Evolutionary conservation across 2,797 vertebrate genomes (phyloP), one percentile per base, ranked within the genome.

Genomic region (Dendrocincla fuliginosa): DNA sequence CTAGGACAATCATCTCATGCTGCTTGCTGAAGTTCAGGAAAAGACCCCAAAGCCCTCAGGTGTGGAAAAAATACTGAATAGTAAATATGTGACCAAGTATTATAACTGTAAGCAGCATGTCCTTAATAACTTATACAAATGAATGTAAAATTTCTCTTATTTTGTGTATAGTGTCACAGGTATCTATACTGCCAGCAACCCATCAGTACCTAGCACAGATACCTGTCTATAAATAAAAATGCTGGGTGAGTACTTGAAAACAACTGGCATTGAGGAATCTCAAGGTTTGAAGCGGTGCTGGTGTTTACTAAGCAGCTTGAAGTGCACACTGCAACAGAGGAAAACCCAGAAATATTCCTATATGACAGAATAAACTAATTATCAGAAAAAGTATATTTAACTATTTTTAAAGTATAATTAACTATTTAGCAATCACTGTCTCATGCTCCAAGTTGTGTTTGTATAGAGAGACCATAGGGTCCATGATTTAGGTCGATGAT

Each of bases 11-110:
- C 13, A 55, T 37, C 4, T 24, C 39, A n/a, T 53, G 11, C 3
- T 77, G 46, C 67, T 12, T 64, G 25, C 16, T 56, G 50, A 84
- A 57, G 12, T 44, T 33, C 3, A 9, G 33, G 47, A 11, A 87
- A 50, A 84, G 78, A 2, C 0, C 0, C 5, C 50, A 49, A 55
- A 64, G 20, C 8, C 32, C 35, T 4, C 13, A 18, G 5, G 8
- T 61, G 7, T 2, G 5, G 20, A 76, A 93, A 53, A 89, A 92
- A 23, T 35, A 37, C 8, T 23, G 28, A 77, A 28, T 15, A 42
- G 11, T 22, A 55, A 81, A 71, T 11, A 46, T 5, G 13, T 10
- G 25, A 19, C 12, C 30, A 86, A 55, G 8, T 20, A 6, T 30
- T 89, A 65, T 2, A 28, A 79, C 6, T 2, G 1, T 56, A 76